These are phyloP conservation scores for Cheilinus undulatus DNA, from an alignment of 2,113 vertebrate genomes.

Conservation along the genomic window DNA sequence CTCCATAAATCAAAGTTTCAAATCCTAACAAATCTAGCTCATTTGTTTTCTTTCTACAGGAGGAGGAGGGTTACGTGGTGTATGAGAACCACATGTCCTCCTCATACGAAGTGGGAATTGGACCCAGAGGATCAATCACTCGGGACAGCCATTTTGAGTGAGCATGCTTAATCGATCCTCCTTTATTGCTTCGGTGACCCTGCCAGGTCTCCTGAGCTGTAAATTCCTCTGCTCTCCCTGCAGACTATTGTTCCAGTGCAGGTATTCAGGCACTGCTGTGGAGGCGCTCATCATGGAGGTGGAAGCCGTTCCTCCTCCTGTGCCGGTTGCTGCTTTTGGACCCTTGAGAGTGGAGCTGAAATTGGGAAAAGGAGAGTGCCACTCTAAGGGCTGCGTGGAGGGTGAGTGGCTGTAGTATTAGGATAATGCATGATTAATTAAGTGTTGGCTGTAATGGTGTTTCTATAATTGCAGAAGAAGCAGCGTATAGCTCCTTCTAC, in stretches of 20 bases:
- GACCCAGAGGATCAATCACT: conserved; percentile 79
- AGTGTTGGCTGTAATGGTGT: background rate
- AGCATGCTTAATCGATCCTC: conserved; percentile 22
- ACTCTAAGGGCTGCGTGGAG: conserved; percentile 70
- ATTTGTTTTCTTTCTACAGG: conserved; percentile 45
- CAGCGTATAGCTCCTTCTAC: conserved; percentile 78
- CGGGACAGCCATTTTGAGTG: conserved; percentile 84
- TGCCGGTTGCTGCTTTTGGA: conserved; percentile 70
- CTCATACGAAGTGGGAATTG: conserved; percentile 76
- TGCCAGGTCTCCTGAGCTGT: background rate
- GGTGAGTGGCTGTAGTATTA: conserved; percentile 30
- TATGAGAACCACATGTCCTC: conserved; percentile 83
- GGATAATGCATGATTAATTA: rapidly evolving
- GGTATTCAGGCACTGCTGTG: conserved; percentile 61
- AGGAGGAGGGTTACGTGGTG: conserved; percentile 61
- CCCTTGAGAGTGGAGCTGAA: conserved; percentile 76
- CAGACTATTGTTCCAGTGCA: conserved; percentile 81
- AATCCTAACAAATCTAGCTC: background rate
- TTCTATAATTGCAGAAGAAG: conserved; percentile 54
- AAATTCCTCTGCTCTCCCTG: background rate
- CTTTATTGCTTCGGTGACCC: background rate
- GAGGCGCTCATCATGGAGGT: conserved; percentile 75
- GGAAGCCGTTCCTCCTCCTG: conserved; percentile 67
- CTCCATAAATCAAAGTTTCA: background rate
- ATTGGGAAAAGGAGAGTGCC: conserved; percentile 75